phyloP scores from a whole-genome alignment of 2,888 invertebrate species.

The Odontothrips loti region DNA sequence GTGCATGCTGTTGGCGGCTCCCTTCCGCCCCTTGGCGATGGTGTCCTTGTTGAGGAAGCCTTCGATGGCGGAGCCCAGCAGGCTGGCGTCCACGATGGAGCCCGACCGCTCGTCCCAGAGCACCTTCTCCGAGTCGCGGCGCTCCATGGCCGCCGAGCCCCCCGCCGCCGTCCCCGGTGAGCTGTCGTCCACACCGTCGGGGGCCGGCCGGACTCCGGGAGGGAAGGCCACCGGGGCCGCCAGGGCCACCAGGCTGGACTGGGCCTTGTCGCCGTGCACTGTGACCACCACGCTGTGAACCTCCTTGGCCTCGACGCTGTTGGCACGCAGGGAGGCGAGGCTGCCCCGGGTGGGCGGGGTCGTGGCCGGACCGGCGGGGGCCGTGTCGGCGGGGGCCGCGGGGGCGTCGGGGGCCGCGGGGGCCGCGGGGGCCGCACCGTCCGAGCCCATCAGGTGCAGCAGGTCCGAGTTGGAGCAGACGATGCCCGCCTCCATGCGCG shows the following conservation, averaged over 20 bases:
- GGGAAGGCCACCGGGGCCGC: slow-evolving; percentile 35
- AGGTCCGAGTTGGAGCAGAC: slow-evolving; percentile 79
- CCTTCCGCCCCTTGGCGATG: slow-evolving; percentile 37
- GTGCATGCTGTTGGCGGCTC: slow-evolving; percentile 38
- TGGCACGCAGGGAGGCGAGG: neutral
- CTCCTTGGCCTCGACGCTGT: slow-evolving; percentile 31
- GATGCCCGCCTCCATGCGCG: slow-evolving; percentile 54
- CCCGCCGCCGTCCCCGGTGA: slow-evolving; percentile 26
- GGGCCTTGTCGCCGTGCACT: neutral
- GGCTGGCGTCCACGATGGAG: slow-evolving; percentile 73
- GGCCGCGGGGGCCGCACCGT: neutral
- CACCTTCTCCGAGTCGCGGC: slow-evolving; percentile 55
- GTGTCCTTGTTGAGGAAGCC: slow-evolving; percentile 66
- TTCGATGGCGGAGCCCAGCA: slow-evolving; percentile 78
- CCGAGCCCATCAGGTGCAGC: slow-evolving; percentile 50
- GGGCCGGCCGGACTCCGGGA: slow-evolving; percentile 20
- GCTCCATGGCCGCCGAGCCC: slow-evolving; percentile 39
- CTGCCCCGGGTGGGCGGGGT: slow-evolving; percentile 9
- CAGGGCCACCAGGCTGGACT: neutral
- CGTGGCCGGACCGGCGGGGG: slow-evolving; percentile 37
- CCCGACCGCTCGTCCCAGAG: slow-evolving; percentile 73
- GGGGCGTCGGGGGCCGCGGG: neutral
- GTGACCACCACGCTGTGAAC: neutral
- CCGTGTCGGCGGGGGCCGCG: slow-evolving; percentile 29
- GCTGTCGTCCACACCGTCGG: slow-evolving; percentile 5